Conservation (phyloP, 2,113 vertebrate species). For the Chloropsis hardwickii region DNA sequence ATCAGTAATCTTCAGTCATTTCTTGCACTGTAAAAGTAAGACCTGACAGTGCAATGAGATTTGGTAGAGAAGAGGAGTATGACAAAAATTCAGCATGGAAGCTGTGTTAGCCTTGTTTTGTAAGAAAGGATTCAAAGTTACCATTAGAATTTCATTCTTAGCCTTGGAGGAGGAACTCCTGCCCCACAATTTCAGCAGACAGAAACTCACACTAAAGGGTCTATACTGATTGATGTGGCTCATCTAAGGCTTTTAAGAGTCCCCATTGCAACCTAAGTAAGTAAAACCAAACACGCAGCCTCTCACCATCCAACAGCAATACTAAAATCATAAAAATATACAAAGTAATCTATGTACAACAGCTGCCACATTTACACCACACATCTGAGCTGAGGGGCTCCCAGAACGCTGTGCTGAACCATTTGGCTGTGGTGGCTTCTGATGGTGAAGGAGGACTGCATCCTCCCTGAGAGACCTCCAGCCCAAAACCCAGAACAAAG, state of each 20-base stretch:
- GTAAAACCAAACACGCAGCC: not conserved
- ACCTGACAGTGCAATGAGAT: not conserved
- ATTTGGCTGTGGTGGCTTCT: not conserved
- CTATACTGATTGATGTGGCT: not conserved
- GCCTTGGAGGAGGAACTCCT: not conserved
- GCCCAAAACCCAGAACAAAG: not conserved
- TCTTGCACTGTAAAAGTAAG: not conserved
- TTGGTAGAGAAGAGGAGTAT: not conserved
- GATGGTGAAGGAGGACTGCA: rapidly evolving
- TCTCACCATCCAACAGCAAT: not conserved
- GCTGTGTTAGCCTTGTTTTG: not conserved
- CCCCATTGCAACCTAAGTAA: not conserved
- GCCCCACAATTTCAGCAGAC: not conserved
- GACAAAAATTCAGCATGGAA: not conserved
- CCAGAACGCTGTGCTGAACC: not conserved
- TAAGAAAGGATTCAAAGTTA: not conserved
- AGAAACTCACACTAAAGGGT: not conserved
- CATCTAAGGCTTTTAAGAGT: not conserved
- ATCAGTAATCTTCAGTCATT: not conserved
- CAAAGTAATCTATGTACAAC: not conserved
- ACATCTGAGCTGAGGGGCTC: not conserved
- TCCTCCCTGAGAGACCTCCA: not conserved
- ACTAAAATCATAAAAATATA: not conserved
- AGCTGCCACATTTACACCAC: not conserved
- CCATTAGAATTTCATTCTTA: not conserved